These are phyloP conservation scores for Archilochus colubris DNA, from an alignment of 2,113 vertebrate genomes.

Conservation along the genomic window DNA sequence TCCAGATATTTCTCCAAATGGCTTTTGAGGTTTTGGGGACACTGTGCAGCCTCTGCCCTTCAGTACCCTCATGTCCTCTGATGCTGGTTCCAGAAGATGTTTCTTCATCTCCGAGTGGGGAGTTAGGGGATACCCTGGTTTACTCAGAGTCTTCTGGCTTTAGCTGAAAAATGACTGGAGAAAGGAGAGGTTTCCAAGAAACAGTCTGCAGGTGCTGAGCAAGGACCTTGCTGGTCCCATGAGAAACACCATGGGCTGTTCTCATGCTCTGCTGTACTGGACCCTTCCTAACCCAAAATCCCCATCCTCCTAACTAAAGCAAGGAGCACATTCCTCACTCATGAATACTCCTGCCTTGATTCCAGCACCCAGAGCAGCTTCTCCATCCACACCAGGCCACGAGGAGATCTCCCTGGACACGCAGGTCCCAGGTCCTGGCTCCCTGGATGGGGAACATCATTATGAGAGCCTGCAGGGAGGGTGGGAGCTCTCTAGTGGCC, in stretches of 20 bases:
- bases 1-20: background rate
- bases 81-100: background rate
- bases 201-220: background rate
- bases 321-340: accelerated
- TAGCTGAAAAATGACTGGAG: accelerated
- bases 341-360: background rate
- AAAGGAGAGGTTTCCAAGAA: background rate
- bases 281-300: background rate
- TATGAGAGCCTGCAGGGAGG: background rate
- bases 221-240: background rate
- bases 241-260: background rate
- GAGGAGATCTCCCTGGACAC: background rate
- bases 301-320: background rate
- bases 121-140: background rate
- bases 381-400: background rate
- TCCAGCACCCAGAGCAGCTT: background rate
- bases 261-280: background rate
- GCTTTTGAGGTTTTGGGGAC: background rate
- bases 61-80: background rate
- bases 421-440: background rate
- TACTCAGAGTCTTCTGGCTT: background rate
- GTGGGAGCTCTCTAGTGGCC: background rate
- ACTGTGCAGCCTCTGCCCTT: background rate
- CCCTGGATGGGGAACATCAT: background rate
- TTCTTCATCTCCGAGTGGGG: background rate